phyloP scores from a whole-genome alignment of 2,888 invertebrate species.

The Linnaemya tessellans region DNA sequence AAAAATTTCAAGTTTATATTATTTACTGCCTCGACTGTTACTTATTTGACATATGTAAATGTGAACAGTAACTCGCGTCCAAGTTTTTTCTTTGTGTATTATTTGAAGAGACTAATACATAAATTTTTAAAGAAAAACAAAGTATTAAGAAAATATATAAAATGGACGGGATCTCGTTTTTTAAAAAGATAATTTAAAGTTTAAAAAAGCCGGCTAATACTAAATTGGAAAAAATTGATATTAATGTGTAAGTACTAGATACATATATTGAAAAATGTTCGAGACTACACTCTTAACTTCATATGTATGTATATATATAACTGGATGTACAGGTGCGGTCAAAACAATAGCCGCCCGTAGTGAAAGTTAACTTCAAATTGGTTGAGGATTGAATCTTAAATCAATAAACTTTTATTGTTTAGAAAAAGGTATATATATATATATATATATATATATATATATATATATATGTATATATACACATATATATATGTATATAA shows the following conservation, averaged over 20 bases:
- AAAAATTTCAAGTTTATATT: no score
- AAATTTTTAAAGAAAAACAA: constrained; percentile 59
- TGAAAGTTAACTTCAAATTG: constrained; percentile 65
- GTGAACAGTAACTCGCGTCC: constrained; percentile 67
- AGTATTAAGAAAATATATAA: constrained; percentile 31
- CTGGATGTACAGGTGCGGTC: constrained; percentile 69
- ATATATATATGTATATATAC: not conserved
- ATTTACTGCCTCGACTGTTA: not conserved
- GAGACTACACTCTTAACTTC: constrained; percentile 16
- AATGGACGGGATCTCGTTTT: constrained; percentile 50
- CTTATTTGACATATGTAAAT: constrained; percentile 43
- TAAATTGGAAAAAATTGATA: not conserved
- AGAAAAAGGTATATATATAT: not conserved
- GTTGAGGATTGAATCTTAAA: not conserved
- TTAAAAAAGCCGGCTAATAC: constrained; percentile 3
- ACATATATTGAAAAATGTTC: constrained; percentile 3
- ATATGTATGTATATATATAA: not conserved
- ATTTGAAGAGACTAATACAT: constrained; percentile 62
- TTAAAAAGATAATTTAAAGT: constrained; percentile 41
- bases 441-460: constrained; percentile 1
- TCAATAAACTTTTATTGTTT: not conserved
- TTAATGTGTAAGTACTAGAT: constrained; percentile 51
- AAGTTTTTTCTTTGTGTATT: constrained; percentile 64
- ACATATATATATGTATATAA: not conserved
- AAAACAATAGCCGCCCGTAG: constrained; percentile 64